These are phyloP conservation scores for Xanthorhoe spadicearia DNA, from an alignment of 2,888 invertebrate genomes.

Conservation along the genomic window DNA sequence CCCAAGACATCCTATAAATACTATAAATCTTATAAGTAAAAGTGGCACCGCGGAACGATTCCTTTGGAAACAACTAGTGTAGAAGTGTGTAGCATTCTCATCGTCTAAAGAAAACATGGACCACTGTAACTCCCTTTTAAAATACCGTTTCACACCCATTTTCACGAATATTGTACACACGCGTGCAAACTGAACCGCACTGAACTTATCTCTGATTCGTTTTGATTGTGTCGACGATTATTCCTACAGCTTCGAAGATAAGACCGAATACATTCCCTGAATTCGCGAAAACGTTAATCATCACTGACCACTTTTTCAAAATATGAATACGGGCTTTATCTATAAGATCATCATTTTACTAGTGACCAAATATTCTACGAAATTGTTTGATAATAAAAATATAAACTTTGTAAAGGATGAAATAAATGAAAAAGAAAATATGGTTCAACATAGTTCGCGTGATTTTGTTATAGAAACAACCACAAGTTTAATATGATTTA, in stretches of 20 bases:
- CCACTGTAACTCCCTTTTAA: slow-evolving; percentile 58
- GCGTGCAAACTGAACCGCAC: slow-evolving; percentile 32
- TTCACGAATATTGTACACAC: slow-evolving; percentile 34
- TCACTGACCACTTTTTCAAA: not conserved
- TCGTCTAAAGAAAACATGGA: slow-evolving; percentile 60
- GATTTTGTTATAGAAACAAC: not conserved
- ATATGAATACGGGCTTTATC: slow-evolving; percentile 2
- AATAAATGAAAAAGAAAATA: slow-evolving; percentile 24
- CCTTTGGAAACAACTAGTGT: slow-evolving; percentile 62
- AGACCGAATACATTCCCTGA: slow-evolving; percentile 44
- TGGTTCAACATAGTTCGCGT: slow-evolving; percentile 23
- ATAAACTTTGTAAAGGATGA: slow-evolving; percentile 25
- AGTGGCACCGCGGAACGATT: slow-evolving; percentile 61
- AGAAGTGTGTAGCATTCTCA: slow-evolving; percentile 64
- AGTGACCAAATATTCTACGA: not conserved
- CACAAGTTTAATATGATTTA: not conserved
- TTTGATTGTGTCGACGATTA: slow-evolving; percentile 46
- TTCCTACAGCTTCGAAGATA: slow-evolving; percentile 49
- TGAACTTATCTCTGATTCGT: slow-evolving; percentile 50
- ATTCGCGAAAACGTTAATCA: slow-evolving; percentile 33
- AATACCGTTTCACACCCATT: slow-evolving; percentile 68
- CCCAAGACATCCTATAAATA: slow-evolving; percentile 62
- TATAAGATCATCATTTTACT: not conserved
- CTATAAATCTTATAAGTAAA: slow-evolving; percentile 56
- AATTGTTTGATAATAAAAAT: slow-evolving; percentile 14